Conservation (phyloP, 1,140 invertebrate genomes). For the Drosophila nikananu region DNA sequence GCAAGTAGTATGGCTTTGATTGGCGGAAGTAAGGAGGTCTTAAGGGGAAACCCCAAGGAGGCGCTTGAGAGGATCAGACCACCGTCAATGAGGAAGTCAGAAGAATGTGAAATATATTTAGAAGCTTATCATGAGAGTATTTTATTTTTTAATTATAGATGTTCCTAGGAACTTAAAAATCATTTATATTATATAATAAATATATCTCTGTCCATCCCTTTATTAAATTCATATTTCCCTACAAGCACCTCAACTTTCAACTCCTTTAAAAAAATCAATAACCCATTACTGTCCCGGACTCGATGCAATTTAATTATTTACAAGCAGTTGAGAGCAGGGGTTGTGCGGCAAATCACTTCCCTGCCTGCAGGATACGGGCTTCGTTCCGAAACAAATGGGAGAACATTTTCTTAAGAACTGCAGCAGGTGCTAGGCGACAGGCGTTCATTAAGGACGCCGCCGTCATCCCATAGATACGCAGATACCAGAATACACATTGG, state of each 20-base stretch:
- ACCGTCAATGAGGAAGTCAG: conserved; percentile 4
- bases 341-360: conserved; percentile 35
- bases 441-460: conserved; percentile 57
- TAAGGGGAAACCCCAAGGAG: conserved; percentile 20
- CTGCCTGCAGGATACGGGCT: conserved; percentile 44
- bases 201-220: too few species aligned
- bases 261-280: conserved; percentile 61
- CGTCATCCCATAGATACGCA: conserved; percentile 37
- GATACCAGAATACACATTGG: conserved; percentile 12
- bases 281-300: conserved; percentile 26
- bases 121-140: too few species aligned
- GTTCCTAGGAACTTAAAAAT: too few species aligned
- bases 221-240: neutral
- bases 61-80: conserved; percentile 16
- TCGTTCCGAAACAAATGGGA: conserved; percentile 49
- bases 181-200: too few species aligned
- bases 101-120: neutral
- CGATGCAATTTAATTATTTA: conserved; percentile 71
- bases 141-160: too few species aligned
- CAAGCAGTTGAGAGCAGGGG: conserved; percentile 37
- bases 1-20: conserved; percentile 46
- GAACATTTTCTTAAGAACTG: conserved; percentile 64
- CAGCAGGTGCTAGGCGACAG: conserved; percentile 63
- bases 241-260: neutral
- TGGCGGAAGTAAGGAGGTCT: conserved; percentile 31